Percentiles rank a stretch among this genome's conserved stretches.
These are phyloP conservation scores for Rotaria socialis DNA, from an alignment of 2,888 invertebrate genomes.

Conservation along the genomic window DNA sequence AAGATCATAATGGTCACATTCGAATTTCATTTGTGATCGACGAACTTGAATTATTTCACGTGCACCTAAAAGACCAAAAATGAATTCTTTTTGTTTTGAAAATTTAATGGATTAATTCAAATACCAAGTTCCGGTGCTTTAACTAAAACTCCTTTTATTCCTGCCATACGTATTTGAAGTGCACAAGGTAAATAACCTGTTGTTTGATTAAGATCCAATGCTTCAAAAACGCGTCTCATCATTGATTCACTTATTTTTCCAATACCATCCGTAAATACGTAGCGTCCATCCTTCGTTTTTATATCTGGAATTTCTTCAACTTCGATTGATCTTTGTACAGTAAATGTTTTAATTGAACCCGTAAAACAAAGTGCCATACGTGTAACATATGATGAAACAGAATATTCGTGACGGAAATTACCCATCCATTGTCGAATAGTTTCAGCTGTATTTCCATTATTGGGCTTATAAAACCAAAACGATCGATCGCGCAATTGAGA, in stretches of 20 bases:
- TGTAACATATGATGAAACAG: slow-evolving; percentile 30
- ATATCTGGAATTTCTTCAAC: slow-evolving; percentile 24
- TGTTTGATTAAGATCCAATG: slow-evolving; percentile 20
- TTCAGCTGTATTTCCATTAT: slow-evolving; percentile 19
- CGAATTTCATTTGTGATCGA: slow-evolving; percentile 26
- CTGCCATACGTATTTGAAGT: slow-evolving; percentile 24
- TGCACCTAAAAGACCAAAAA: not conserved
- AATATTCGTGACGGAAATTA: slow-evolving; percentile 34
- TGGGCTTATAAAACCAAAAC: slow-evolving; percentile 32
- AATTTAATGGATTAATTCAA: not conserved
- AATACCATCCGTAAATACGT: slow-evolving; percentile 20
- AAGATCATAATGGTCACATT: slow-evolving; percentile 34
- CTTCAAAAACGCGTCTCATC: slow-evolving; percentile 19
- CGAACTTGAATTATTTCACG: slow-evolving; percentile 12
- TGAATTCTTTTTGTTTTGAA: not conserved
- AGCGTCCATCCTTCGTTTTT: not conserved
- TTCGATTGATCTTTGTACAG: not conserved
- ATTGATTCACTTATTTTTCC: slow-evolving; percentile 23
- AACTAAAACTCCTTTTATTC: slow-evolving; percentile 34
- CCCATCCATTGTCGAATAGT: slow-evolving; percentile 19
- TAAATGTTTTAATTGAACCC: slow-evolving; percentile 10
- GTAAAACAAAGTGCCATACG: slow-evolving; percentile 36
- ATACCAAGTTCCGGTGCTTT: slow-evolving; percentile 25
- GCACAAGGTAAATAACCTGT: slow-evolving; percentile 27
- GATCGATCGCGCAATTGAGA: slow-evolving; percentile 29